Evolutionary conservation across 2,113 vertebrate species (phyloP).

Genomic region (Pluvianellus socialis): DNA sequence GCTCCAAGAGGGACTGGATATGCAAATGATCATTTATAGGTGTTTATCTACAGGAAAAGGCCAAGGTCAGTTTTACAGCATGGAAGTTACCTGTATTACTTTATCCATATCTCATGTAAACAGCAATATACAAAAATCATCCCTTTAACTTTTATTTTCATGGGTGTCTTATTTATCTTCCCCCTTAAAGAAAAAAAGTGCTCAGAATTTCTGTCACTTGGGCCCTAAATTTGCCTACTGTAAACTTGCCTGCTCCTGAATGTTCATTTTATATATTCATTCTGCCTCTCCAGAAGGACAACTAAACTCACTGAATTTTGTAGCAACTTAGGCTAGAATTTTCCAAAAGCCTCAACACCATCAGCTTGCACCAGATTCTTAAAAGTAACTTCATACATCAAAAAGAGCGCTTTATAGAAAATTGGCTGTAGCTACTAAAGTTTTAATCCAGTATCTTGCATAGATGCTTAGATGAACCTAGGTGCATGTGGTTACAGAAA

Average conservation of each 20-base stretch:
- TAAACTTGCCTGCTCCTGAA: not conserved
- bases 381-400: not conserved
- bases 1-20: conserved; percentile 67
- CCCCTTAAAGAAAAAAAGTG: not conserved
- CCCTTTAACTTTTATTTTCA: not conserved
- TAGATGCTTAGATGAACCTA: not conserved
- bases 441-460: not conserved
- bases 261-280: not conserved
- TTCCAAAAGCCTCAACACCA: not conserved
- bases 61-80: conserved; percentile 62
- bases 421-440: not conserved
- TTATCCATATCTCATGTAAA: conserved; percentile 28
- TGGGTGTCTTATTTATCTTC: not conserved
- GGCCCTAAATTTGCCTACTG: not conserved
- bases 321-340: not conserved
- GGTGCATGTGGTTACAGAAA: not conserved
- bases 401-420: not conserved
- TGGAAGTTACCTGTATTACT: not conserved
- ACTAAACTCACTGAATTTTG: not conserved
- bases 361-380: not conserved
- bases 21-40: conserved; percentile 67
- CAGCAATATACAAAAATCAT: not conserved
- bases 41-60: conserved; percentile 69
- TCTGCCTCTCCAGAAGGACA: not conserved
- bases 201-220: not conserved